These are phyloP conservation scores for Euspilapteryx auroguttella DNA, from an alignment of 2,888 invertebrate genomes.

Conservation along the genomic window DNA sequence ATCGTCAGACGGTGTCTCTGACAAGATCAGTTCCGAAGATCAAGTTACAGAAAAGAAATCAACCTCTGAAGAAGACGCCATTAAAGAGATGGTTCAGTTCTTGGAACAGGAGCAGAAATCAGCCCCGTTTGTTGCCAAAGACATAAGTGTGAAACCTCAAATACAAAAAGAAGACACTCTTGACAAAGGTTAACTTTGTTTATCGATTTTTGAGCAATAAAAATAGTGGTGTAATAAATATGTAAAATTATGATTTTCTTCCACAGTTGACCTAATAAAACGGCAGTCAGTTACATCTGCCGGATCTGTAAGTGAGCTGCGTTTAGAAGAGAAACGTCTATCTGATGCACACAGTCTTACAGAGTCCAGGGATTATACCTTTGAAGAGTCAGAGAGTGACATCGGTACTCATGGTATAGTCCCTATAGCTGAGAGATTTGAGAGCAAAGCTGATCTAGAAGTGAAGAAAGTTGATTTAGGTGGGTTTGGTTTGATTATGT, in stretches of 20 bases:
- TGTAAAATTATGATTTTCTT: no score
- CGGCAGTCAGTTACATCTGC: conserved; percentile 50
- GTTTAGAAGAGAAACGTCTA: conserved; percentile 45
- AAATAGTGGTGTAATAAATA: background rate
- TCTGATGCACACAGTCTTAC: conserved; percentile 53
- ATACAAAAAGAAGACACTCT: conserved; percentile 19
- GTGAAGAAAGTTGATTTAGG: conserved; percentile 18
- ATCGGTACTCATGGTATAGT: conserved; percentile 40
- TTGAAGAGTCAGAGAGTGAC: conserved; percentile 56
- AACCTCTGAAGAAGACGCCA: conserved; percentile 42
- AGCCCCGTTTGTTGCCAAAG: conserved; percentile 10
- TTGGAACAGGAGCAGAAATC: conserved; percentile 16
- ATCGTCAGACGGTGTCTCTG: conserved; percentile 53
- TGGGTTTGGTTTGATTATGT: no score
- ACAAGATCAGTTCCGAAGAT: conserved; percentile 53
- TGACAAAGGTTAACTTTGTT: conserved; percentile 20
- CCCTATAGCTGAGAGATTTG: no score
- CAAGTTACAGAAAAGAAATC: conserved; percentile 54
- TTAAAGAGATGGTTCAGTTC: conserved; percentile 19
- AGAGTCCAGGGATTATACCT: conserved; percentile 53
- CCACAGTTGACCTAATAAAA: conserved; percentile 24
- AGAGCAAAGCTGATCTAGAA: no score
- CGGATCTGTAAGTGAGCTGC: conserved; percentile 43
- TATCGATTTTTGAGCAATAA: conserved; percentile 1
- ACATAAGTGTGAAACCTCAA: conserved; percentile 15